Conservation (phyloP, 2,888 invertebrate species). For the Tetheella fluctuosa region DNA sequence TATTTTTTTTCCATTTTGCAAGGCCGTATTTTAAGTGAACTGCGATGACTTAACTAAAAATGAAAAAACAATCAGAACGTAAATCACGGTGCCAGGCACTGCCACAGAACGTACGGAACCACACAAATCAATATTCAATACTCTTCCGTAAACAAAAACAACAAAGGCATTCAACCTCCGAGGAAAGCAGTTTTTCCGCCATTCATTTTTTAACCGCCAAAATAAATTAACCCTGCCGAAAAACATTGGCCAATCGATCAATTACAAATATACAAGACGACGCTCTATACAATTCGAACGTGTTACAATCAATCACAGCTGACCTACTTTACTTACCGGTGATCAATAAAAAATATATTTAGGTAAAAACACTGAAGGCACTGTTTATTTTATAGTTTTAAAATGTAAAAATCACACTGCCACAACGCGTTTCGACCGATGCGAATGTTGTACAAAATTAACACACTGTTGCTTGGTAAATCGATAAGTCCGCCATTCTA, state of each 20-base stretch:
- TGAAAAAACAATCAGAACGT: conserved; percentile 20
- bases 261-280: conserved; percentile 28
- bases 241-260: conserved; percentile 33
- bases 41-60: neutral
- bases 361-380: conserved; percentile 62
- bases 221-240: conserved; percentile 40
- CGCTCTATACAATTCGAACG: conserved; percentile 19
- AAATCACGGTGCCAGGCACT: conserved; percentile 53
- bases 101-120: conserved; percentile 20
- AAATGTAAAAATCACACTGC: conserved; percentile 39
- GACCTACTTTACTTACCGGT: conserved; percentile 61
- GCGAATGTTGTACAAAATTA: conserved; percentile 56
- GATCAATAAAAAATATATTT: conserved; percentile 43
- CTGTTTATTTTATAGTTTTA: conserved; percentile 52
- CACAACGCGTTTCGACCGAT: conserved; percentile 60
- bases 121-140: conserved; percentile 46
- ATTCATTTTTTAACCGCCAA: conserved; percentile 42
- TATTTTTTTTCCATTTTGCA: neutral
- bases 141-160: conserved; percentile 69
- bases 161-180: conserved; percentile 60
- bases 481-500: conserved; percentile 69
- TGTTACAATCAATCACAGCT: conserved; percentile 38
- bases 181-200: conserved; percentile 33
- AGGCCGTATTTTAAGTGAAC: neutral
- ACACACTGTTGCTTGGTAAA: conserved; percentile 67